A percentile compares a stretch with the other conserved stretches of the same genome.
Conservation (phyloP, 2,888 invertebrate species). For the Papilio demoleus region DNA sequence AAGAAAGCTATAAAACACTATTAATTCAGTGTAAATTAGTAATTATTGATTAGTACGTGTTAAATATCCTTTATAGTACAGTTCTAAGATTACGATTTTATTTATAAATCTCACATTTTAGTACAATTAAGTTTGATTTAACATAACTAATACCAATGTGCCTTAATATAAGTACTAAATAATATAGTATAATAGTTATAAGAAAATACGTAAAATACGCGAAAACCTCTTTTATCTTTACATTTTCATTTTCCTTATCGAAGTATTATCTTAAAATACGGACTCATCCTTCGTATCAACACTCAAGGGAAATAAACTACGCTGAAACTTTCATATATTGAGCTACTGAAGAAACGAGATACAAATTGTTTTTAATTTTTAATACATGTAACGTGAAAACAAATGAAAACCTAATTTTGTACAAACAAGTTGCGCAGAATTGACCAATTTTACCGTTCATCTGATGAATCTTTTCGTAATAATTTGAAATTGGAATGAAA, state of each 20-base stretch:
- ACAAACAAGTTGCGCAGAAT: neutral
- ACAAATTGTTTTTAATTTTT: conserved; percentile 26
- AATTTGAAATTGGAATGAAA: too few species aligned
- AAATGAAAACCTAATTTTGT: neutral
- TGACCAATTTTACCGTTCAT: too few species aligned
- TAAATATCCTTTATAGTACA: too few species aligned
- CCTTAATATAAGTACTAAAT: too few species aligned
- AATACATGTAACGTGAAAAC: neutral
- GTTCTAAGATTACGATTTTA: too few species aligned
- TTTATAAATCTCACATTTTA: too few species aligned
- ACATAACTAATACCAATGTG: too few species aligned
- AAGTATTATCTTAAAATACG: conserved; percentile 26
- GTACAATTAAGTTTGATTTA: too few species aligned
- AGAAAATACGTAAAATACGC: conserved; percentile 9
- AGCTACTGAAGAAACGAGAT: conserved; percentile 22
- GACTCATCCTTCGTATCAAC: conserved; percentile 32
- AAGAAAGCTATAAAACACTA: too few species aligned
- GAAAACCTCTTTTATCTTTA: conserved; percentile 8
- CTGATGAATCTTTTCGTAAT: too few species aligned
- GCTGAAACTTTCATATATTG: conserved; percentile 27
- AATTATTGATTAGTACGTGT: too few species aligned
- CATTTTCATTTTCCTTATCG: conserved; percentile 28
- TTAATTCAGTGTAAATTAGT: too few species aligned
- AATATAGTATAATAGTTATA: neutral
- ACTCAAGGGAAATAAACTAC: conserved; percentile 31